Evolutionary conservation across 1,140 invertebrate genomes (phyloP).

Genomic region (Brachionus manjavacas): DNA sequence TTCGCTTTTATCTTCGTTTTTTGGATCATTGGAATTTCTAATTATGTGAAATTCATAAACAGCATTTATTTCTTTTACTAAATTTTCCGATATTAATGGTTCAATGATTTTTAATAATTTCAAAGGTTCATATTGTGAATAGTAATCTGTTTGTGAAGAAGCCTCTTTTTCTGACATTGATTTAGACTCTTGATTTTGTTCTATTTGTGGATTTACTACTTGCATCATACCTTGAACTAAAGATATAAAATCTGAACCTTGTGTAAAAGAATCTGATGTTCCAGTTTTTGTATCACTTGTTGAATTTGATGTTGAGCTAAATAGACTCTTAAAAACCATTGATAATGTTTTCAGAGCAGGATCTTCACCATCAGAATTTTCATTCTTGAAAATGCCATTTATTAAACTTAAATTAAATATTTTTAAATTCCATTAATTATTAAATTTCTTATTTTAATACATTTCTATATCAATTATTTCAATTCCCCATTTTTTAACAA

Average conservation of each 20-base stretch:
- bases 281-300: background rate
- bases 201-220: background rate
- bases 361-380: conserved; percentile 30
- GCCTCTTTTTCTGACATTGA: no score
- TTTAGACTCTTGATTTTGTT: background rate
- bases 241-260: background rate
- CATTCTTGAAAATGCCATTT: background rate
- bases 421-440: background rate
- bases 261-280: background rate
- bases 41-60: conserved; percentile 35
- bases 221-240: conserved; percentile 15
- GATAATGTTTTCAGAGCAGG: conserved; percentile 25
- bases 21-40: background rate
- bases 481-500: conserved; percentile 34
- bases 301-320: background rate
- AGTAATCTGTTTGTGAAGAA: background rate
- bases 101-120: conserved; percentile 10
- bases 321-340: conserved; percentile 9
- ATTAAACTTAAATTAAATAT: background rate
- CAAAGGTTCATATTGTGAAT: background rate
- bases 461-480: background rate
- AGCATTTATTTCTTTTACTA: background rate
- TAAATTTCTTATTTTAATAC: background rate
- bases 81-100: background rate
- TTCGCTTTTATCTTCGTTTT: background rate